Evolutionary conservation across 2,888 invertebrate genomes (phyloP).

Genomic region (Callosobruchus maculatus): DNA sequence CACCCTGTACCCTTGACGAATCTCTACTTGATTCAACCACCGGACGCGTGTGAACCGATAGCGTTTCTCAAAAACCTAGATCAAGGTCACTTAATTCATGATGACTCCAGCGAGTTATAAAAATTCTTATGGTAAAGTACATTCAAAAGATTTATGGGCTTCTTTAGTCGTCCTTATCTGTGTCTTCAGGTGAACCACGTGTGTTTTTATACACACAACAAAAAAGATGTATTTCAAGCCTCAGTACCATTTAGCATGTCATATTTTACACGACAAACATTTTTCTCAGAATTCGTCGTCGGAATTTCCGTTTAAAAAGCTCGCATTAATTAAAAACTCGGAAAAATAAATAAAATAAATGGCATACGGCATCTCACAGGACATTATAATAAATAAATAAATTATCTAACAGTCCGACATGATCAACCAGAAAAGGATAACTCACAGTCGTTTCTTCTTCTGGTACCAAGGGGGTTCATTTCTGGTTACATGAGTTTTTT

Average conservation of each 20-base stretch:
- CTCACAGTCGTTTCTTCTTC: not conserved
- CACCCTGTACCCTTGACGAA: no score
- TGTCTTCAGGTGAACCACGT: not conserved
- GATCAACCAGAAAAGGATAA: conserved; percentile 9
- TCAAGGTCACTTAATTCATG: no score
- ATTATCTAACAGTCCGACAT: conserved; percentile 13
- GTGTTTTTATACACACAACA: not conserved
- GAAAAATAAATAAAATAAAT: conserved; percentile 15
- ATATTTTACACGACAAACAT: not conserved
- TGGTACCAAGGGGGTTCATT: not conserved
- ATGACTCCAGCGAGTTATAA: no score
- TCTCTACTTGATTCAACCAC: no score
- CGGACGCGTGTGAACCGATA: no score
- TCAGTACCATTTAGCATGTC: not conserved
- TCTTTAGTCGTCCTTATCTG: not conserved
- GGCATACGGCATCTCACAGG: conserved; percentile 9
- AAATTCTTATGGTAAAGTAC: no score
- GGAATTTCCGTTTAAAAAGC: not conserved
- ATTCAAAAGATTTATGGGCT: no score
- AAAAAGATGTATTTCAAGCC: not conserved
- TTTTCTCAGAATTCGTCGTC: not conserved
- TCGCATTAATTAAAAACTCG: conserved; percentile 2
- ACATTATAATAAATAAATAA: conserved; percentile 19
- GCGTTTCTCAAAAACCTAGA: no score
- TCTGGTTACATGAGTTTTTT: not conserved